Evolutionary conservation across 2,797 vertebrate species (phyloP).

Genomic region (Leuciscus waleckii): DNA sequence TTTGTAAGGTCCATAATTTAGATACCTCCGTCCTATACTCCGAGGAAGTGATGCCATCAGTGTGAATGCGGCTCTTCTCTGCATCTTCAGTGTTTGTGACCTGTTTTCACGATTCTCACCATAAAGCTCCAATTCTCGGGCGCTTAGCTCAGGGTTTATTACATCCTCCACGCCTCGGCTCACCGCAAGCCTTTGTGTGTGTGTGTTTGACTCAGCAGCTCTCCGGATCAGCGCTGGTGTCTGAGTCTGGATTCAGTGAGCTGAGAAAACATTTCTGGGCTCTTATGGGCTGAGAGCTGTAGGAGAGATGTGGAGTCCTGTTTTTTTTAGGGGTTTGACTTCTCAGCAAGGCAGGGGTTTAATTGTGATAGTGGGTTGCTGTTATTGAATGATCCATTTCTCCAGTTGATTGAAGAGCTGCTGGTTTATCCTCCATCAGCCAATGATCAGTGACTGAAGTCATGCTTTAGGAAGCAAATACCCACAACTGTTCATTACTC

Average conservation of each 20-base stretch:
- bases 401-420: slow-evolving; percentile 26
- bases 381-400: slow-evolving; percentile 28
- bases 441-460: slow-evolving; percentile 21
- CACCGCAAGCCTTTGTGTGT: slow-evolving; percentile 11
- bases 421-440: slow-evolving; percentile 4
- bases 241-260: slow-evolving; percentile 15
- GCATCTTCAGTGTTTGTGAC: slow-evolving; percentile 38
- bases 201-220: slow-evolving; percentile 27
- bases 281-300: slow-evolving; percentile 16
- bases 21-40: not conserved
- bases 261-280: slow-evolving; percentile 18
- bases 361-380: slow-evolving; percentile 20
- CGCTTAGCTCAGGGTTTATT: slow-evolving; percentile 30
- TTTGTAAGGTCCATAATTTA: not conserved
- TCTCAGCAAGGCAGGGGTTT: slow-evolving; percentile 9
- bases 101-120: slow-evolving; percentile 39
- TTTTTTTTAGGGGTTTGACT: slow-evolving; percentile 6
- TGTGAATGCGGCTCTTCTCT: slow-evolving; percentile 30
- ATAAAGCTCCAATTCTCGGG: slow-evolving; percentile 18
- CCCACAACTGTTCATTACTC: not conserved
- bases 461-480: slow-evolving; percentile 1
- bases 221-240: slow-evolving; percentile 1
- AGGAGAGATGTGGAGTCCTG: slow-evolving; percentile 16
- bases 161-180: slow-evolving; percentile 24
- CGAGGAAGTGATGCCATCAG: not conserved